A percentile compares a stretch with the other conserved stretches of the same genome.
Evolutionary conservation across 2,797 vertebrate genomes (phyloP).

Genomic region (Periophthalmus magnuspinnatus): DNA sequence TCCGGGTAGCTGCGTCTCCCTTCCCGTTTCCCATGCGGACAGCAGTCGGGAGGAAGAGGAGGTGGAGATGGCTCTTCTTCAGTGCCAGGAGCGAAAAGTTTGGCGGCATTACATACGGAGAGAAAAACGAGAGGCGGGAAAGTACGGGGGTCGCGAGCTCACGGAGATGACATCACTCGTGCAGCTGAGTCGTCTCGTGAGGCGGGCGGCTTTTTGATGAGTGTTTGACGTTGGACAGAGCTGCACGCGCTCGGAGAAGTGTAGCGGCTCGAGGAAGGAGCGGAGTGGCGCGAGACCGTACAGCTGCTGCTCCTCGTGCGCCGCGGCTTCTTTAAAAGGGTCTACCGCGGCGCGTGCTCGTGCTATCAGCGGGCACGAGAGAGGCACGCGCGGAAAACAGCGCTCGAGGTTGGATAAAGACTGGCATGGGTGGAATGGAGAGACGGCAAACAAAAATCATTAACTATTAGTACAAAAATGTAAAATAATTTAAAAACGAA

Average conservation of each 20-base stretch:
- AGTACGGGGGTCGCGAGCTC: constrained; percentile 50
- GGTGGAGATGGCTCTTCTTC: constrained; percentile 50
- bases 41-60: constrained; percentile 38
- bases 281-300: constrained; percentile 6
- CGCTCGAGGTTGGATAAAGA: no score
- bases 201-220: not conserved
- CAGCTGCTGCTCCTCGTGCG: constrained; percentile 3
- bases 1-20: constrained; percentile 53
- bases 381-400: not conserved
- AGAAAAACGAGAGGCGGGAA: constrained; percentile 1
- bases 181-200: constrained; percentile 25
- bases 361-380: not conserved
- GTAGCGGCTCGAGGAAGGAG: constrained; percentile 13
- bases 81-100: constrained; percentile 77
- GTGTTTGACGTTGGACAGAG: not conserved
- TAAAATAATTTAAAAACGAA: no score
- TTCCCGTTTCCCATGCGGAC: constrained; percentile 54
- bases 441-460: no score
- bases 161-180: constrained; percentile 85
- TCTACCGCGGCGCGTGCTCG: not conserved
- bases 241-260: not conserved
- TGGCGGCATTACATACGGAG: constrained; percentile 46
- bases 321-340: not conserved
- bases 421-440: not conserved
- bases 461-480: no score